A percentile compares a stretch with the other conserved stretches of the same genome.
Conservation (phyloP, 2,113 vertebrate genomes). For the Nannospalax galili region DNA sequence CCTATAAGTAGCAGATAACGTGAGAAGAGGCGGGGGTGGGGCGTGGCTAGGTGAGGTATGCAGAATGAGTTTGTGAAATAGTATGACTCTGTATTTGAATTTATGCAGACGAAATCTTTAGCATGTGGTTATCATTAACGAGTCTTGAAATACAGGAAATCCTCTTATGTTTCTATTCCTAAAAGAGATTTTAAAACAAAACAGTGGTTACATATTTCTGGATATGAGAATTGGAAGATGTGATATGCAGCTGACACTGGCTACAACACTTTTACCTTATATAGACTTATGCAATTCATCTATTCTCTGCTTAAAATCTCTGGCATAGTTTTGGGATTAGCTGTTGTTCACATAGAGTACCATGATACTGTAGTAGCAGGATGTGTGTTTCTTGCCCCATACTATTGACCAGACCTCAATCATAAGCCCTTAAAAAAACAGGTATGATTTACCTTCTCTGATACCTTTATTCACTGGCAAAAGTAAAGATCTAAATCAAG, state of each 20-base stretch:
- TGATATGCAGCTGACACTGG: background rate
- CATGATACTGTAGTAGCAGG: background rate
- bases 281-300: background rate
- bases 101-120: constrained; percentile 1
- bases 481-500: constrained; percentile 17
- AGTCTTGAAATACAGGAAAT: background rate
- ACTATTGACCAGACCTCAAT: background rate
- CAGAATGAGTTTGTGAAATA: background rate
- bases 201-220: constrained; percentile 3
- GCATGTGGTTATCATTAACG: background rate
- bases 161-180: constrained; percentile 50
- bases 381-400: constrained; percentile 46
- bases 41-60: background rate
- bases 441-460: background rate
- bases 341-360: background rate
- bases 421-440: constrained; percentile 37
- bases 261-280: background rate
- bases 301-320: constrained; percentile 42
- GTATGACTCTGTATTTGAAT: background rate
- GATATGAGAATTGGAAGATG: constrained; percentile 15
- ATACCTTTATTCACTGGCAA: background rate
- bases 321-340: constrained; percentile 48
- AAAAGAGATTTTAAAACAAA: constrained; percentile 3
- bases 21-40: background rate
- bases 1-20: background rate